Percentiles rank a stretch among this genome's conserved stretches.
Conservation (phyloP, 2,113 vertebrate species). For the Hyaena hyaena region DNA sequence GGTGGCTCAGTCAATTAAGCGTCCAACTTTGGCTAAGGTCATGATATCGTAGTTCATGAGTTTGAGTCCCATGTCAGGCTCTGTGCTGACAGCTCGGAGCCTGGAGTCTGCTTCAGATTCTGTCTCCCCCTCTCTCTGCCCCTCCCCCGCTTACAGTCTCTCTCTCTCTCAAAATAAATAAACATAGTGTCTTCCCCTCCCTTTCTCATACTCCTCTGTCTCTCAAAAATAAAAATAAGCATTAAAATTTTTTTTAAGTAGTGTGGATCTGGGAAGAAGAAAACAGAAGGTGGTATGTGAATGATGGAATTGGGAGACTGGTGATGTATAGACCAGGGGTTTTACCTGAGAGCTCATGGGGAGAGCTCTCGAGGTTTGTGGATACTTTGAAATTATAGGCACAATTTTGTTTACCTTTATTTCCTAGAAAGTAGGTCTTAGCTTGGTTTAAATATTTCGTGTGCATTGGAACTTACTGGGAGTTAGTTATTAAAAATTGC, state of each 20-base stretch:
- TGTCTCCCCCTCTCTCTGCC: too few species aligned
- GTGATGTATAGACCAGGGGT: background rate
- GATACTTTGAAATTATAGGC: background rate
- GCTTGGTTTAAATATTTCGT: constrained; percentile 23
- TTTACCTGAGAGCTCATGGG: background rate
- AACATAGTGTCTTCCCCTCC: too few species aligned
- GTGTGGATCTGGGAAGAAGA: background rate
- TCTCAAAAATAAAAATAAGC: too few species aligned
- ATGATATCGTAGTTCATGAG: too few species aligned
- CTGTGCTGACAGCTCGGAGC: too few species aligned
- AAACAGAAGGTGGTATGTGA: background rate
- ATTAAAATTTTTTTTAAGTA: background rate
- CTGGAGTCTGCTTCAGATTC: too few species aligned
- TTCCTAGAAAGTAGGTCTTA: background rate
- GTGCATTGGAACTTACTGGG: background rate
- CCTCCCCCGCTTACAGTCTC: too few species aligned
- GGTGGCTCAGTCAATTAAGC: too few species aligned
- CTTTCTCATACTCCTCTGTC: too few species aligned
- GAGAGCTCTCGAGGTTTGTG: background rate
- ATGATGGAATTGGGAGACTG: background rate
- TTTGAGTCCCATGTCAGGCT: too few species aligned
- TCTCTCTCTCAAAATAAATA: too few species aligned
- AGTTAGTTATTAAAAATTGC: background rate
- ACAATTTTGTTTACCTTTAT: constrained; percentile 11
- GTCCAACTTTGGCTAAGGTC: too few species aligned